A percentile compares a stretch with the other conserved stretches of the same genome.
phyloP scores from a whole-genome alignment of 2,888 invertebrate genomes.

The Pheosia tremula region DNA sequence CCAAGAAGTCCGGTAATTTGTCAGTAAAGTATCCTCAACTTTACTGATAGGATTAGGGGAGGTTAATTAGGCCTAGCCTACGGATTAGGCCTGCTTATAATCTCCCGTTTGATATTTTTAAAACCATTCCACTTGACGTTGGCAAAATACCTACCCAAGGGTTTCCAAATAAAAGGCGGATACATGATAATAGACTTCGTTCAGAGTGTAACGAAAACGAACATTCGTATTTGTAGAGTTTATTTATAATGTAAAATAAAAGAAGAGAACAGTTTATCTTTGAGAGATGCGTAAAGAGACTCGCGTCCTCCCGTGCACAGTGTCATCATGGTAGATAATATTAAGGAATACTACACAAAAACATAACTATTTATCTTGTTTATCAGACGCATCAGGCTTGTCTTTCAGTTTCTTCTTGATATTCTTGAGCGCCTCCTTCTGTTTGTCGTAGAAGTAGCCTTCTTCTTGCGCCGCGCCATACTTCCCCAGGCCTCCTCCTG shows the following conservation, averaged over 20 bases:
- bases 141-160: no score
- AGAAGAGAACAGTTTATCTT: neutral
- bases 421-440: constrained; percentile 56
- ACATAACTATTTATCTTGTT: constrained; percentile 12
- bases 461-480: constrained; percentile 66
- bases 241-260: neutral
- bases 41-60: no score
- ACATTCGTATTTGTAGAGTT: neutral
- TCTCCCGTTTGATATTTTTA: no score
- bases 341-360: neutral
- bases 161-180: no score
- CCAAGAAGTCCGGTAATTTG: no score
- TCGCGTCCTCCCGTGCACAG: neutral
- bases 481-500: constrained; percentile 62
- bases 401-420: constrained; percentile 53
- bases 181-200: no score
- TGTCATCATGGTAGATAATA: neutral
- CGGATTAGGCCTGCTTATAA: no score
- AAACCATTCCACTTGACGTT: no score
- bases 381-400: constrained; percentile 17
- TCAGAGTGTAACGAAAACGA: neutral
- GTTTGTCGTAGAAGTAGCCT: constrained; percentile 63
- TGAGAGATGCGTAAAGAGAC: neutral
- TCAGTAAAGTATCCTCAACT: no score
- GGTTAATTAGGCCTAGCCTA: no score